A percentile compares a stretch with the other conserved stretches of the same genome.
These are phyloP conservation scores for Prosopocoilus inquinatus DNA, from an alignment of 2,888 invertebrate species.

Conservation along the genomic window DNA sequence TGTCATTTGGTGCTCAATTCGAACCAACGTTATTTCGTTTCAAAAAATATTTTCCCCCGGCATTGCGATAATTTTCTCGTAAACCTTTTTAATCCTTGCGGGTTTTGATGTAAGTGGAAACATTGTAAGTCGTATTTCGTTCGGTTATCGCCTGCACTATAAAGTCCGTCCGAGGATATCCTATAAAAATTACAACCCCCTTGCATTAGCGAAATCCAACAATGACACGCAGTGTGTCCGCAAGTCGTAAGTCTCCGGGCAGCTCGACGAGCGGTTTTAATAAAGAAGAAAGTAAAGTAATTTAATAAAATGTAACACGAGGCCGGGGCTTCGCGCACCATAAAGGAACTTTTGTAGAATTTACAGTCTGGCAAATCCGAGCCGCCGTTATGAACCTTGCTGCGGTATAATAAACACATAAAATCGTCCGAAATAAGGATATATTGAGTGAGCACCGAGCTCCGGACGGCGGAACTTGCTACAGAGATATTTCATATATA, in stretches of 20 bases:
- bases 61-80: too few species aligned
- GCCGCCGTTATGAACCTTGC: conserved; percentile 49
- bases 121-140: neutral
- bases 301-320: conserved; percentile 38
- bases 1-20: too few species aligned
- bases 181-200: neutral
- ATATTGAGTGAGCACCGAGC: conserved; percentile 51
- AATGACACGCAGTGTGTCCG: conserved; percentile 9
- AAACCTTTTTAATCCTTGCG: too few species aligned
- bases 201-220: conserved; percentile 12
- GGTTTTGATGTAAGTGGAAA: too few species aligned
- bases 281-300: conserved; percentile 24
- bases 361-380: conserved; percentile 48
- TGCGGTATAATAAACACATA: conserved; percentile 54
- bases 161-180: too few species aligned
- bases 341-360: conserved; percentile 44
- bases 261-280: conserved; percentile 6
- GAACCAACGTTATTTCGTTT: too few species aligned
- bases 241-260: conserved; percentile 10
- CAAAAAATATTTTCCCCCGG: too few species aligned
- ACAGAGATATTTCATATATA: conserved; percentile 51
- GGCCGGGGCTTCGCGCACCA: conserved; percentile 27
- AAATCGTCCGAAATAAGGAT: conserved; percentile 54
- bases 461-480: conserved; percentile 40
- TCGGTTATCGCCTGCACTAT: too few species aligned